phyloP scores from a whole-genome alignment of 35 echinoderm and acorn worm species.

The Apostichopus japonicus region DNA sequence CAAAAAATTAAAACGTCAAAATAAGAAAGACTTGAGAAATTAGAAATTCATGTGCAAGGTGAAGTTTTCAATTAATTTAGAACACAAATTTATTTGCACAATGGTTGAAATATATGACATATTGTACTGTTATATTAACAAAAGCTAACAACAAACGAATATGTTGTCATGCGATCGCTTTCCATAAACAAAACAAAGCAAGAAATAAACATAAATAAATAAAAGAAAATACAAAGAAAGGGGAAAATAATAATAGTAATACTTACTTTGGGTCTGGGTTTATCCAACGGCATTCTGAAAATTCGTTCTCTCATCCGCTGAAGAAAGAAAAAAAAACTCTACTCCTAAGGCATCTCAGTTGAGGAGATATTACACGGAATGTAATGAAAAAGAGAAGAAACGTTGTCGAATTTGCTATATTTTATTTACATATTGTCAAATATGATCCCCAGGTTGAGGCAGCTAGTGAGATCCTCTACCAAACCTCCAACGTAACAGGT shows the following conservation, averaged over 20 bases:
- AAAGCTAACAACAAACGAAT: too few species aligned
- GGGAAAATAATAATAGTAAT: background rate
- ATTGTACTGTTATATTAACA: too few species aligned
- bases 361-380: background rate
- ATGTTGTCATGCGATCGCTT: too few species aligned
- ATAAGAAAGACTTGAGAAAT: too few species aligned
- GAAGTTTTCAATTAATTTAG: too few species aligned
- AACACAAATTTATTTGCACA: too few species aligned
- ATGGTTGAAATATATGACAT: too few species aligned
- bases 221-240: too few species aligned
- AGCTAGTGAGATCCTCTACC: background rate
- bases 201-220: too few species aligned
- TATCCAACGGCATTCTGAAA: conserved; percentile 43
- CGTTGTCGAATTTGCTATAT: conserved; percentile 14
- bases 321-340: conserved; percentile 24
- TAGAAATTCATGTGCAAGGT: too few species aligned
- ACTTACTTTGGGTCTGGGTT: conserved; percentile 43
- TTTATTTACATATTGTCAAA: conserved; percentile 39
- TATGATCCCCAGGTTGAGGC: background rate
- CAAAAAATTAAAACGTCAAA: too few species aligned
- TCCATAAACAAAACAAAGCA: too few species aligned
- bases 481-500: background rate
- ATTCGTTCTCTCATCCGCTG: conserved; percentile 29
- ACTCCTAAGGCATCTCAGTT: conserved; percentile 30
- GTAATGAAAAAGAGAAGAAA: background rate